These are phyloP conservation scores for Equus przewalskii DNA, from an alignment of 2,113 vertebrate genomes.

Conservation along the genomic window DNA sequence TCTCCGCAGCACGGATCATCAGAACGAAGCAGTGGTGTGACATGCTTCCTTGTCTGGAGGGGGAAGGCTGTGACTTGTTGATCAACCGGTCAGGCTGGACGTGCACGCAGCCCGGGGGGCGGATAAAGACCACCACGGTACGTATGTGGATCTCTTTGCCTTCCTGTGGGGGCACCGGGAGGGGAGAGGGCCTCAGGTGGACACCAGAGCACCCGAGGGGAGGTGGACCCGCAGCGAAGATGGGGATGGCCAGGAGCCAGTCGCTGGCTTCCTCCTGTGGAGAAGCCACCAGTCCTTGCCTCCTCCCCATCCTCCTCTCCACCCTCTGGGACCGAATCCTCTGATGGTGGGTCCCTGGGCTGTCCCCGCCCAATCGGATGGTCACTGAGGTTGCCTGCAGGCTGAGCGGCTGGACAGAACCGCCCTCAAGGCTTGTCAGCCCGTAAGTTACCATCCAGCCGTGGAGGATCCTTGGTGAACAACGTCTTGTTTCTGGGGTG, in stretches of 20 bases:
- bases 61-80: conserved; percentile 98
- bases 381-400: fast-evolving
- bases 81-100: conserved; percentile 99
- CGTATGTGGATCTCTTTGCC: conserved; percentile 80
- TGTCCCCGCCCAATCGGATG: fast-evolving
- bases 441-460: fast-evolving
- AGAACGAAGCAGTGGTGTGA: conserved; percentile 99
- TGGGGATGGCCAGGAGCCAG: fast-evolving
- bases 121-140: conserved; percentile 99
- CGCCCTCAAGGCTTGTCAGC: fast-evolving
- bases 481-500: fast-evolving
- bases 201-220: fast-evolving
- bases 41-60: conserved; percentile 99
- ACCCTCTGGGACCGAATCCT: fast-evolving
- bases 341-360: background rate
- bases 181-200: fast-evolving
- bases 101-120: conserved; percentile 98
- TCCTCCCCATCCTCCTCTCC: fast-evolving
- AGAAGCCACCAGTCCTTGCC: fast-evolving
- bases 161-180: fast-evolving
- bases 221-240: fast-evolving
- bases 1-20: conserved; percentile 94
- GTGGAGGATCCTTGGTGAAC: fast-evolving
- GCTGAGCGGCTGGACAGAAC: fast-evolving
- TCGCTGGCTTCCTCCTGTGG: fast-evolving